Conservation (phyloP, 1,140 invertebrate genomes). For the Bombus terrestris region DNA sequence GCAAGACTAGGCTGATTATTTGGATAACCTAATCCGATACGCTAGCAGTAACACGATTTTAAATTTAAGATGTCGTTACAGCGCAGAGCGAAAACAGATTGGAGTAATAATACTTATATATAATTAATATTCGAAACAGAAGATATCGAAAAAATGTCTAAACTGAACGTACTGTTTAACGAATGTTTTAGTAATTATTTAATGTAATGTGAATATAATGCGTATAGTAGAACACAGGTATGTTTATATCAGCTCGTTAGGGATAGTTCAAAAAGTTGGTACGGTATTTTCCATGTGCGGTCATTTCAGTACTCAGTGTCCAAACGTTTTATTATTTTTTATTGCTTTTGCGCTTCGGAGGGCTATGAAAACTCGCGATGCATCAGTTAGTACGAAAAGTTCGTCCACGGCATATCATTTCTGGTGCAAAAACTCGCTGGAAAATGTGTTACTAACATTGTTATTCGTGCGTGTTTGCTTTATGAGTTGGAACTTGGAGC, state of each 20-base stretch:
- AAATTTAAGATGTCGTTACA: neutral
- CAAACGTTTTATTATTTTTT: neutral
- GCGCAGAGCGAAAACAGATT: neutral
- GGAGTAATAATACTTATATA: neutral
- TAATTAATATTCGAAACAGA: neutral
- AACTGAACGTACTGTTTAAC: neutral
- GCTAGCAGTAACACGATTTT: neutral
- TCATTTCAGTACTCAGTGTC: neutral
- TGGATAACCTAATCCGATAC: neutral
- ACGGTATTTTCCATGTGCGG: neutral
- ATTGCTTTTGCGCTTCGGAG: neutral
- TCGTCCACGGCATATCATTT: neutral
- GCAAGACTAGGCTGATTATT: neutral
- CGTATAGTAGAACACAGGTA: too few relatives aligned
- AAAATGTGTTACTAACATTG: neutral
- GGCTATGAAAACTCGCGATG: neutral
- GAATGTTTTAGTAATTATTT: too few relatives aligned
- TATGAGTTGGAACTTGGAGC: neutral
- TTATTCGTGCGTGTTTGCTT: slow-evolving; percentile 5
- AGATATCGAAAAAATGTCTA: neutral
- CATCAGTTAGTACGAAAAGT: neutral
- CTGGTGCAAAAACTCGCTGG: neutral
- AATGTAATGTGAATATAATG: too few relatives aligned
- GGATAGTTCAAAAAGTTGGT: neutral
- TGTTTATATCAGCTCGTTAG: neutral